Evolutionary conservation across 2,797 vertebrate species (phyloP).

Genomic region (Hyperoplus lanceolatus): DNA sequence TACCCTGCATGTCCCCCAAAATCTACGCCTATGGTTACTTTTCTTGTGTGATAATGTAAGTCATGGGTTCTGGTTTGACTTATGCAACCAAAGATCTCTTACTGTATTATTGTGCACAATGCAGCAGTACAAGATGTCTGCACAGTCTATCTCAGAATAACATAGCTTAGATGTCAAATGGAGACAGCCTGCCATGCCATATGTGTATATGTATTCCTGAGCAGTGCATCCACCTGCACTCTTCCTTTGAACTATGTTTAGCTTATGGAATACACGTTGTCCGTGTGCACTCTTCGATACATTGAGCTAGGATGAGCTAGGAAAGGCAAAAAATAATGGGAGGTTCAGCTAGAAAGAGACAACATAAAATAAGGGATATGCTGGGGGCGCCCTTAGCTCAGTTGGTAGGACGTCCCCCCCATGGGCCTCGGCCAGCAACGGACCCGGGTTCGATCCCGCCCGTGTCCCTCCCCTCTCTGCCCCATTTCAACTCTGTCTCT

Average conservation of each 20-base stretch:
- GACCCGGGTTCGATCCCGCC: too few species aligned
- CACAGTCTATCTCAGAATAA: constrained; percentile 24
- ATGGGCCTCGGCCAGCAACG: too few species aligned
- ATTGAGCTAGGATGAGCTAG: neutral
- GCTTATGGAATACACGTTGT: neutral
- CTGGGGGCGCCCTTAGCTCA: neutral
- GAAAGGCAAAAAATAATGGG: neutral
- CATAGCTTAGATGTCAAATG: constrained; percentile 18
- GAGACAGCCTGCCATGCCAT: neutral
- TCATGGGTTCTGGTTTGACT: constrained; percentile 15
- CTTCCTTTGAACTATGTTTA: constrained; percentile 42
- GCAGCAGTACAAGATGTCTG: neutral
- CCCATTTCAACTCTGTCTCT: too few species aligned
- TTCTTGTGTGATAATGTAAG: constrained; percentile 1
- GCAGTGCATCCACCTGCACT: constrained; percentile 17
- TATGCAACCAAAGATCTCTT: neutral
- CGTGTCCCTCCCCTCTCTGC: too few species aligned
- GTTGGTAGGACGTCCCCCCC: too few species aligned
- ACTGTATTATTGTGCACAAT: neutral
- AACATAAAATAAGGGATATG: neutral
- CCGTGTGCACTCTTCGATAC: neutral
- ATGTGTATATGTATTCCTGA: constrained; percentile 12
- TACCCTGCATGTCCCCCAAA: too few species aligned
- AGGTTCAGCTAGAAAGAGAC: neutral
- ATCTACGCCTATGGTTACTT: too few species aligned